A percentile compares a stretch with the other conserved stretches of the same genome.
phyloP scores from a whole-genome alignment of 1,140 invertebrate genomes.

The Portunus trituberculatus region DNA sequence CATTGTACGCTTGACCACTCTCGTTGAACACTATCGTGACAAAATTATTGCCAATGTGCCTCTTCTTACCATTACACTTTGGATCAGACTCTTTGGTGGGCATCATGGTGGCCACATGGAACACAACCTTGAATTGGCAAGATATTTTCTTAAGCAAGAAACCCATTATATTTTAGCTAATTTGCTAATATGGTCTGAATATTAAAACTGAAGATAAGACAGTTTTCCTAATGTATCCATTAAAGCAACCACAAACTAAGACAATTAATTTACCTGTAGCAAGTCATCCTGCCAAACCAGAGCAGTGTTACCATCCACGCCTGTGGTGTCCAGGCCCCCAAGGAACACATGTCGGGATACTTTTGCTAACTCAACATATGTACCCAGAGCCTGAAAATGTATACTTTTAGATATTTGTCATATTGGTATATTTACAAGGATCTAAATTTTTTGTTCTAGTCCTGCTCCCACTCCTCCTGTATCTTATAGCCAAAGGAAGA shows the following conservation, averaged over 20 bases:
- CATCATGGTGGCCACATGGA: constrained; percentile 99
- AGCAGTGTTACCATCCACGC: constrained; percentile 94
- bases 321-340: constrained; percentile 92
- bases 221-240: too few relatives aligned
- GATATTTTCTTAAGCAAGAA: not conserved
- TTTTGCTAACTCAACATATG: constrained; percentile 90
- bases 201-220: too few relatives aligned
- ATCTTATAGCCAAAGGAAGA: not conserved
- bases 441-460: too few relatives aligned
- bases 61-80: constrained; percentile 94
- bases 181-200: too few relatives aligned
- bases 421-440: too few relatives aligned
- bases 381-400: constrained; percentile 89
- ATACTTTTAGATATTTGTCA: not conserved
- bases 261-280: constrained; percentile 87
- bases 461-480: not conserved
- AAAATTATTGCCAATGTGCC: constrained; percentile 98
- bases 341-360: constrained; percentile 89
- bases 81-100: constrained; percentile 92
- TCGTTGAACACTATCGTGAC: constrained; percentile 99
- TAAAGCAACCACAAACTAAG: not conserved
- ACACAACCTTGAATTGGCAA: constrained; percentile 86
- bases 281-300: constrained; percentile 98
- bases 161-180: not conserved
- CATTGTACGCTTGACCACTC: constrained; percentile 84